Evolutionary conservation across 2,888 invertebrate genomes (phyloP), one percentile per base, ranked within the genome.

Genomic region (Cecidostiba fungosa): DNA sequence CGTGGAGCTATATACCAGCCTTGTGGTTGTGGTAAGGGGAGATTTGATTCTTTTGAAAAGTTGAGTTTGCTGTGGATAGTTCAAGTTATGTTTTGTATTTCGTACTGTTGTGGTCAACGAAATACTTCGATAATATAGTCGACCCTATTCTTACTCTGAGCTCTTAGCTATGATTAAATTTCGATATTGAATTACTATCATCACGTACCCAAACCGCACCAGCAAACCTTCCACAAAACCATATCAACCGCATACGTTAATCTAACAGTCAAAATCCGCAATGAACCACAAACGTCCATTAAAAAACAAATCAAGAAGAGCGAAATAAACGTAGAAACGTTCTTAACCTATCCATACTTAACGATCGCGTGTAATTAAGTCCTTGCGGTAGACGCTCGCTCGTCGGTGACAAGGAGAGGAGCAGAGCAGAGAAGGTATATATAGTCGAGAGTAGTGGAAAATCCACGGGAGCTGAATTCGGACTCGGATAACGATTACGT

Each of bases 401-500:
- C 5, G 14, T 12, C 10, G n/a, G 62, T 14, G 62, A 26, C 12
- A n/a, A 36, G 26, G 43, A 36, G 29, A 77, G 23, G 77, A 43
- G 59, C 23, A 62, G 36, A 23, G 4, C 1, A 16, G 32, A n/a
- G n/a, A 12, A 54, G n/a, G 19, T 50, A 62, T 1, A 3, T 16
- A 54, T 16, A 76, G 43, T 26, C 10, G n/a, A 59, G 23, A 66
- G 50, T 4, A 19, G 8, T 26, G 59, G 72, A 70, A 82, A 82
- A 82, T 82, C 77, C 82, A 54, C 39, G 3, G 10, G 62, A 62
- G 62, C 77, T 70, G 54, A 77, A 77, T 82, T 77, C 82, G 77
- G 73, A 74, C 81, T 81, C 23, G 80, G 79, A 79, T 85, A 83
- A 79, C 70, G 77, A 81, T 84, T 86, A 86, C 84, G 84, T 77